A percentile compares a stretch with the other conserved stretches of the same genome.
Evolutionary conservation across 2,888 invertebrate genomes (phyloP).

Genomic region (Drosophila kokeensis): DNA sequence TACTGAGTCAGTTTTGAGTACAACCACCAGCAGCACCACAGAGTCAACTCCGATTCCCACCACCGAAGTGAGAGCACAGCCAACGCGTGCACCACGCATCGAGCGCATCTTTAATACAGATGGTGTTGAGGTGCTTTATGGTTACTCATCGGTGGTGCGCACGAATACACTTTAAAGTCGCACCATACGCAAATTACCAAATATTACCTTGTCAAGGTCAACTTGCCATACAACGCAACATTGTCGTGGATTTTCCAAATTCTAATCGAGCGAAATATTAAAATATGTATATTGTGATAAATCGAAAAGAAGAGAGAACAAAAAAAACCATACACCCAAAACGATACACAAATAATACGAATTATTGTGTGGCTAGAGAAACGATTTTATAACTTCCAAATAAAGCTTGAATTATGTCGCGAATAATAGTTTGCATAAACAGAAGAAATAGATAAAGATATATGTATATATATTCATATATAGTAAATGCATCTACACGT

Average conservation of each 20-base stretch:
- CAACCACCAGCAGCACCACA: slow-evolving; percentile 24
- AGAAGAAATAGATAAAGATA: not conserved
- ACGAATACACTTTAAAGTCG: slow-evolving; percentile 47
- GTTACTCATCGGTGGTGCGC: slow-evolving; percentile 80
- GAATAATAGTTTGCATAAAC: slow-evolving; percentile 59
- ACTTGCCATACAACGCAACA: slow-evolving; percentile 57
- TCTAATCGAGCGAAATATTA: slow-evolving; percentile 60
- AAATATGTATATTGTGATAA: slow-evolving; percentile 65
- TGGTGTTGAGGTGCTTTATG: slow-evolving; percentile 81
- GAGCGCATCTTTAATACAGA: slow-evolving; percentile 78
- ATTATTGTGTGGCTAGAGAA: slow-evolving; percentile 47
- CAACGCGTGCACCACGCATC: slow-evolving; percentile 64
- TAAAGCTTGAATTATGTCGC: slow-evolving; percentile 70
- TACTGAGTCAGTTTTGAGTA: slow-evolving; percentile 14
- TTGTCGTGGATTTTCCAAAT: slow-evolving; percentile 51
- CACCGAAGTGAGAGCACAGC: slow-evolving; percentile 40
- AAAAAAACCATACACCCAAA: slow-evolving; percentile 9
- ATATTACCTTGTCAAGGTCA: slow-evolving; percentile 72
- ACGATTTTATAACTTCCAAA: slow-evolving; percentile 75
- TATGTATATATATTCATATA: not conserved
- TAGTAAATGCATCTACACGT: slow-evolving; percentile 7
- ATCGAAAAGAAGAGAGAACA: slow-evolving; percentile 26
- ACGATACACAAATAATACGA: slow-evolving; percentile 50
- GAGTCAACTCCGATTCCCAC: slow-evolving; percentile 7
- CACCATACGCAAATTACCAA: slow-evolving; percentile 46